phyloP scores from a whole-genome alignment of 35 echinoderm and acorn worm species.

The Anneissia japonica region DNA sequence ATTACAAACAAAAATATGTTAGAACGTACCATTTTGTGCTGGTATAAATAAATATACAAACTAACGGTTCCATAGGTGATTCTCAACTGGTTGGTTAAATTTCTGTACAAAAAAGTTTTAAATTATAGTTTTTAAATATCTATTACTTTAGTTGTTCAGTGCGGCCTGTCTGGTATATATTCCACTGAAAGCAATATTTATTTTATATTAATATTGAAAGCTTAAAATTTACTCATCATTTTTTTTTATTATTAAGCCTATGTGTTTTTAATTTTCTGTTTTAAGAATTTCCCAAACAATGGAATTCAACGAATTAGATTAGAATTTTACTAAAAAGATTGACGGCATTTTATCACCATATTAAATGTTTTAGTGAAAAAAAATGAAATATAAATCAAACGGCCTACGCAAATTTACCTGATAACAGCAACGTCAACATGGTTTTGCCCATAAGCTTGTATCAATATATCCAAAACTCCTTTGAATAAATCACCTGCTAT shows the following conservation, averaged over 20 bases:
- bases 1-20: not conserved
- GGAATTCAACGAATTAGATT: too few species aligned
- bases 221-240: too few species aligned
- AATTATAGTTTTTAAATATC: not conserved
- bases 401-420: slow-evolving; percentile 35
- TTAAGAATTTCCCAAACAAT: too few species aligned
- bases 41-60: not conserved
- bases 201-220: not conserved
- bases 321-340: too few species aligned
- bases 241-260: too few species aligned
- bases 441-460: slow-evolving; percentile 75
- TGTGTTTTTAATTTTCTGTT: too few species aligned
- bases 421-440: slow-evolving; percentile 82
- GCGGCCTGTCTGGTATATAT: too few species aligned
- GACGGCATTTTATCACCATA: too few species aligned
- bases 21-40: not conserved
- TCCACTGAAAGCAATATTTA: too few species aligned
- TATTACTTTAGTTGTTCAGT: too few species aligned
- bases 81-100: not conserved
- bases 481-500: slow-evolving; percentile 55
- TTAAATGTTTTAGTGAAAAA: too few species aligned
- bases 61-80: not conserved
- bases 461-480: slow-evolving; percentile 50
- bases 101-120: not conserved
- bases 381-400: not conserved